phyloP scores from a whole-genome alignment of 2,797 vertebrate species.

The Hippocampus kuda region DNA sequence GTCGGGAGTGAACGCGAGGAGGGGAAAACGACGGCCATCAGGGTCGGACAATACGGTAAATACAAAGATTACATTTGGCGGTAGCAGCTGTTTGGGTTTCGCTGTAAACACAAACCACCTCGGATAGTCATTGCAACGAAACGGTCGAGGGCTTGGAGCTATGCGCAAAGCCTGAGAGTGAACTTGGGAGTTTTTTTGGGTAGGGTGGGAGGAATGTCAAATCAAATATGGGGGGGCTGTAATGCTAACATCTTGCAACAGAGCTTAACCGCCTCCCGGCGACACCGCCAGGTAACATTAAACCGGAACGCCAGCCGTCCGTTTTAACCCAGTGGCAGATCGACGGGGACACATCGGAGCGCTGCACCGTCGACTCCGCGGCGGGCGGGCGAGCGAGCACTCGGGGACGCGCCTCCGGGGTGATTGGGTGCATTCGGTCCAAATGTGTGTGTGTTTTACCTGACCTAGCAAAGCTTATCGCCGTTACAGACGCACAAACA shows the following conservation, averaged over 20 bases:
- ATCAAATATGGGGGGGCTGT: conserved; percentile 3
- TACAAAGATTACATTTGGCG: conserved; percentile 46
- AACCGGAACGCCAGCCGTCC: conserved; percentile 38
- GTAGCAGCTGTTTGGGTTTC: conserved; percentile 21
- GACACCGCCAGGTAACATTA: conserved; percentile 32
- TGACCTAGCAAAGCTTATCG: conserved; percentile 46
- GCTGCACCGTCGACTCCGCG: conserved; percentile 39
- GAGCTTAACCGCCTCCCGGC: not conserved
- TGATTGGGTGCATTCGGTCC: conserved; percentile 62
- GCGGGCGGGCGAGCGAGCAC: conserved; percentile 41
- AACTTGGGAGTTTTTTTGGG: conserved; percentile 40
- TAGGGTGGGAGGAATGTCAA: conserved; percentile 8
- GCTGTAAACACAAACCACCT: conserved; percentile 20
- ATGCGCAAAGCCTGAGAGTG: conserved; percentile 47
- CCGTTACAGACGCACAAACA: conserved; percentile 16
- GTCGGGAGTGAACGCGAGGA: conserved; percentile 33
- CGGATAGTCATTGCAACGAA: conserved; percentile 37
- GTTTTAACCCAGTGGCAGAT: conserved; percentile 39
- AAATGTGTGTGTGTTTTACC: conserved; percentile 42
- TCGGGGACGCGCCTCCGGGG: conserved; percentile 49
- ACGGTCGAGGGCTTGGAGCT: conserved; percentile 4
- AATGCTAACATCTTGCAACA: conserved; percentile 1
- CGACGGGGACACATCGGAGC: conserved; percentile 59
- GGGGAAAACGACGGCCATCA: conserved; percentile 51
- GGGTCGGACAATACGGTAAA: conserved; percentile 64